A percentile compares a stretch with the other conserved stretches of the same genome.
These are phyloP conservation scores for Callaeas wilsoni DNA, from an alignment of 2,113 vertebrate species.

Conservation along the genomic window DNA sequence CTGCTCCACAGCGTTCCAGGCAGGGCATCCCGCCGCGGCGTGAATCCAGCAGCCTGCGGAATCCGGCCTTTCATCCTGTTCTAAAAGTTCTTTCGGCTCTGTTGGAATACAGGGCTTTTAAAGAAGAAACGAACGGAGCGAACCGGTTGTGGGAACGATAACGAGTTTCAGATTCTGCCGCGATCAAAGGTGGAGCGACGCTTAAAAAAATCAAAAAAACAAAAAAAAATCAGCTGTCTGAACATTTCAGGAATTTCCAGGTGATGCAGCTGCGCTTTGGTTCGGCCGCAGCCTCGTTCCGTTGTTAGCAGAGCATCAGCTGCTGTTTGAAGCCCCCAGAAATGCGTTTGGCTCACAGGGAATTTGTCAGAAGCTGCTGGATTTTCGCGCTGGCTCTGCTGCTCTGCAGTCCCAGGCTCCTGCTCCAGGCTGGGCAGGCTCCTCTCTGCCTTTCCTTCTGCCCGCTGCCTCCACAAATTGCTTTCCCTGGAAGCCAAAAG, in stretches of 20 bases:
- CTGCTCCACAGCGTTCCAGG: accelerated
- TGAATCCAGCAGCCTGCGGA: not conserved
- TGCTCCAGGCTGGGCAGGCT: not conserved
- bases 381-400: not conserved
- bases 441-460: not conserved
- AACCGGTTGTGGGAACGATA: not conserved
- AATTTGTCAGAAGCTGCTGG: not conserved
- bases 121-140: accelerated
- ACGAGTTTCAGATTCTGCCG: not conserved
- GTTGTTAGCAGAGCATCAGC: not conserved
- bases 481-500: not conserved
- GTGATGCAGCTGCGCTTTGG: not conserved
- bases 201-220: no score
- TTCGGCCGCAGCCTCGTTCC: not conserved
- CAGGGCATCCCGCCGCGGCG: accelerated
- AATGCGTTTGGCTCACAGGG: not conserved
- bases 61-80: not conserved
- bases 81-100: not conserved
- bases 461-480: not conserved
- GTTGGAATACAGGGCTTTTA: not conserved
- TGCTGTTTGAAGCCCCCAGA: not conserved
- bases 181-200: not conserved
- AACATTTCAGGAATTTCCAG: not conserved
- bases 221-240: not conserved
- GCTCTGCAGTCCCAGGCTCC: not conserved